Base-by-base conservation (phyloP, 1,140 invertebrate genomes). In the Penaeus japonicus region DNA sequence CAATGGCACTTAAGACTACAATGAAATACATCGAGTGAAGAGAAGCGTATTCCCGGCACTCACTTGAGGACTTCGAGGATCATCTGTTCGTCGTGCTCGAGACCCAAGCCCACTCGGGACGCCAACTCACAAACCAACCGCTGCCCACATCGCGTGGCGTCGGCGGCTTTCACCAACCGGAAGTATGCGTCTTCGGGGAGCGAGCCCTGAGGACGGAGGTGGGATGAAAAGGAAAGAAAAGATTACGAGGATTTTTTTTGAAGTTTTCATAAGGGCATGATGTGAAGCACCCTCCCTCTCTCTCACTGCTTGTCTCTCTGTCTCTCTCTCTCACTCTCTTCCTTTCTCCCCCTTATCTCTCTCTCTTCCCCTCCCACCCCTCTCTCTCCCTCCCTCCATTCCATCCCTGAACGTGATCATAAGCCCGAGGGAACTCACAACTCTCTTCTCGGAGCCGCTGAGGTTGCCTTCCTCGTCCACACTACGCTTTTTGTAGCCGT, bases 121-220 rank as follows among this genome's bases (percentile, higher is more conserved):
- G 87, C 87, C 20, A 89, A 54, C 55, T 89, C 87, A 47, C 87
- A 89, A 24, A 89, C 87, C 22, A 89, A 82, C 20, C 87, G 53
- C 35, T 89, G 59, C 7, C 47, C 87, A 53, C 87, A 89, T 5
- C 81, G 30, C 17, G 87, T 65, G 24, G 30, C n/a, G 32, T 89
- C 87, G 4, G 87, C 39, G 53, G 82, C 81, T 47, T 20, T 39
- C 17, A 84, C 87, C 32, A 59, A 15, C 10, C 15, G 47, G 53
- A 89, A 89, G 27, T 77, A 83, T 0, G 54, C 30, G 55, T 89
- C 87, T 22, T 84, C 87, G 12, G 62, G 20, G 53, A 47, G 35
- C 1, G 17, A 5, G 30, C 17, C 24, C 78, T 83, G 81, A 22
- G 35, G 12, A 24, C 35, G 70, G 10, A 20, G 70, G 20, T 5